Conservation (phyloP, 2,888 invertebrate genomes). For the Orthosia gracilis region DNA sequence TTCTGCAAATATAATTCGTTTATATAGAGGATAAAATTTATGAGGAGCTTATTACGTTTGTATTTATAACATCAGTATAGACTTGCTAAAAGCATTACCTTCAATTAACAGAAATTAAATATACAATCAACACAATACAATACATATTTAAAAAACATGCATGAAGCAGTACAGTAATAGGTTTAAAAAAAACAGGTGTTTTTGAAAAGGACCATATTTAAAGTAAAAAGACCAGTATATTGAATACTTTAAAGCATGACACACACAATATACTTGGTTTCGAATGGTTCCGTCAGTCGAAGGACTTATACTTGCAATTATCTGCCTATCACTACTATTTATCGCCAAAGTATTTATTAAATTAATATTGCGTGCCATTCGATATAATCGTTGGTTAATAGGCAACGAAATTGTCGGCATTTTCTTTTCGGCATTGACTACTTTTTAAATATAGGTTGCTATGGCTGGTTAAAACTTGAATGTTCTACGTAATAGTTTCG, state of each 20-base stretch:
- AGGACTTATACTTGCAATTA: constrained; percentile 36
- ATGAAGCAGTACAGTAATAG: constrained; percentile 7
- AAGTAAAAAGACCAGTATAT: constrained; percentile 40
- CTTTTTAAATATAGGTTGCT: constrained; percentile 10
- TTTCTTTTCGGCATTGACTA: constrained; percentile 42
- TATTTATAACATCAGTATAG: not conserved
- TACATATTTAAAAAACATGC: constrained; percentile 17
- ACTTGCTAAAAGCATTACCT: not conserved
- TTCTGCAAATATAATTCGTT: not conserved
- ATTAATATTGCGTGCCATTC: constrained; percentile 48
- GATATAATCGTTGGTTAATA: constrained; percentile 54
- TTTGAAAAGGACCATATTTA: constrained; percentile 11
- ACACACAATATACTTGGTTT: constrained; percentile 6
- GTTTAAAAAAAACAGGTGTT: constrained; percentile 44
- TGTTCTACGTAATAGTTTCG: constrained; percentile 10
- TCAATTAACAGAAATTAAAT: constrained; percentile 17
- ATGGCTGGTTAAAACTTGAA: constrained; percentile 1
- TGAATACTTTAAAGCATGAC: constrained; percentile 1
- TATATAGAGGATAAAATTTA: not conserved
- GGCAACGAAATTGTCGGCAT: constrained; percentile 40
- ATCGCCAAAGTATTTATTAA: constrained; percentile 41
- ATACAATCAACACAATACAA: not conserved
- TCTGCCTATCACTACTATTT: constrained; percentile 46
- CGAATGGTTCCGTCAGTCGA: constrained; percentile 42
- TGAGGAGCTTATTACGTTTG: not conserved